These are phyloP conservation scores for Parauchenoglanis ngamensis DNA, from an alignment of 2,797 vertebrate species.

Conservation along the genomic window DNA sequence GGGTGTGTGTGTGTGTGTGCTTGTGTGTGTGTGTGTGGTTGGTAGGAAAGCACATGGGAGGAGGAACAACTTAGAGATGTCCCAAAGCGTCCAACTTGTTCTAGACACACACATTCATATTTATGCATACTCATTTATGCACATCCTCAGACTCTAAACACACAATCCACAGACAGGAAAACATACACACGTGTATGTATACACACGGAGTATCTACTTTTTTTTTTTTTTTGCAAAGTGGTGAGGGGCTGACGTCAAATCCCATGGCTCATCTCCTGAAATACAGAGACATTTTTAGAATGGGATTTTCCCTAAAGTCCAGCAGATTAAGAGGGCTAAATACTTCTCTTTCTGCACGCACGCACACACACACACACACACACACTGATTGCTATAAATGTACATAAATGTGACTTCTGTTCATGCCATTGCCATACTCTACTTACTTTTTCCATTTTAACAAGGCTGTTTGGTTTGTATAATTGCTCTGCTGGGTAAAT, in stretches of 20 bases:
- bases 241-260: slow-evolving; percentile 36
- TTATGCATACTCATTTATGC: slow-evolving; percentile 1
- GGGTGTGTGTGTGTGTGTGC: slow-evolving; percentile 20
- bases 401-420: neutral
- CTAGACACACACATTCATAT: slow-evolving; percentile 14
- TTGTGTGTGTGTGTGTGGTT: slow-evolving; percentile 35
- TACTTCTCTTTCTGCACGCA: slow-evolving; percentile 36
- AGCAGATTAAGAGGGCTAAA: slow-evolving; percentile 45
- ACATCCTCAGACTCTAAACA: neutral
- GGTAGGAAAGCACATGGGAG: slow-evolving; percentile 35
- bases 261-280: slow-evolving; percentile 11
- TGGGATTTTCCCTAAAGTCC: slow-evolving; percentile 47
- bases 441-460: slow-evolving; percentile 12
- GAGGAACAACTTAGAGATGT: slow-evolving; percentile 45
- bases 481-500: neutral
- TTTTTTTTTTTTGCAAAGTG: slow-evolving; percentile 14
- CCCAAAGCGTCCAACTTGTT: slow-evolving; percentile 51
- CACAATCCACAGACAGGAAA: neutral
- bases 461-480: neutral
- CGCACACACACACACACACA: slow-evolving; percentile 45
- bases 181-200: slow-evolving; percentile 16
- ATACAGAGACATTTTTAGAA: slow-evolving; percentile 45
- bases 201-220: neutral
- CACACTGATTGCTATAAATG: slow-evolving; percentile 15
- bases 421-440: neutral